Percentiles rank a stretch among this genome's conserved stretches.
phyloP scores from a whole-genome alignment of 2,113 vertebrate genomes.

The Burhinus bistriatus region DNA sequence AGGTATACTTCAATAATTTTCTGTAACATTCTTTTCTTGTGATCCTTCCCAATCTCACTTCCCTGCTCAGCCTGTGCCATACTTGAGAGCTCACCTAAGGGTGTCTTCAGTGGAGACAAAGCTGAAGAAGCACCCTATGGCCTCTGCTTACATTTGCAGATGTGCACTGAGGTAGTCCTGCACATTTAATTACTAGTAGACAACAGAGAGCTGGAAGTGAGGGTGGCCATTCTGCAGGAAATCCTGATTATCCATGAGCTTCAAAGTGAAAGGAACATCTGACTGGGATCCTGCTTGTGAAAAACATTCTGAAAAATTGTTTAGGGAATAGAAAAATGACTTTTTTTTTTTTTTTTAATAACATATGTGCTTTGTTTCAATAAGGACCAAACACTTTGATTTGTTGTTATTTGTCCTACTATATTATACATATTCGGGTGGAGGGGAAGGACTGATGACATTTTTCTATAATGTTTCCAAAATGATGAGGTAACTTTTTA shows the following conservation, averaged over 20 bases:
- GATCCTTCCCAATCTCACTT: neutral
- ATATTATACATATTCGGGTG: neutral
- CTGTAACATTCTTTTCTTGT: neutral
- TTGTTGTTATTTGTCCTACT: neutral
- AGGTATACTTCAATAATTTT: neutral
- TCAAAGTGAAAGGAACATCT: neutral
- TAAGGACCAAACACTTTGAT: neutral
- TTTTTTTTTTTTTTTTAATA: neutral
- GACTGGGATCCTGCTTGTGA: neutral
- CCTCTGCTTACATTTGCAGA: neutral
- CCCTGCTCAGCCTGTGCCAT: neutral
- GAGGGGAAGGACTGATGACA: neutral
- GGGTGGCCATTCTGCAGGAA: neutral
- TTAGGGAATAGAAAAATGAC: neutral
- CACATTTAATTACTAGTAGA: neutral
- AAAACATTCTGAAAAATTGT: neutral
- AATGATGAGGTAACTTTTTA: neutral
- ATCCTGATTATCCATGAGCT: neutral
- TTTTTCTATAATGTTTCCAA: neutral
- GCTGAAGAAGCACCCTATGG: neutral
- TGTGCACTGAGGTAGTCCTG: neutral
- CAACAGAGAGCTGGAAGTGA: neutral
- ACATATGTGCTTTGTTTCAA: neutral
- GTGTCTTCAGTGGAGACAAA: neutral
- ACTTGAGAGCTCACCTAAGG: neutral